A percentile compares a stretch with the other conserved stretches of the same genome.
These are phyloP conservation scores for Miniopterus natalensis DNA, from an alignment of 2,113 vertebrate genomes.

Conservation along the genomic window DNA sequence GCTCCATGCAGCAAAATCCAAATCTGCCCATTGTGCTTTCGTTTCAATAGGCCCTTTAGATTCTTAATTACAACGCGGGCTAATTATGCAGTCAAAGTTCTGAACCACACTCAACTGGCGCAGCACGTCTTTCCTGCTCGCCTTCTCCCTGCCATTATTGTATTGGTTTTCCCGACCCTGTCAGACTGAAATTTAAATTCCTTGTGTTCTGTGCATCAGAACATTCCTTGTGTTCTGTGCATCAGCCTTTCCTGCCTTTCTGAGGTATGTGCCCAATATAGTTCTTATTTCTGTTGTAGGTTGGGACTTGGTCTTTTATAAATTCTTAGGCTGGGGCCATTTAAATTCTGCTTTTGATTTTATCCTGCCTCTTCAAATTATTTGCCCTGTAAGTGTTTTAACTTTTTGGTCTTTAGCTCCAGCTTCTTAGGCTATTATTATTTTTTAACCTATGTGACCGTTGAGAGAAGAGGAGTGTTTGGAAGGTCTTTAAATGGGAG, in stretches of 20 bases:
- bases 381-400: slow-evolving; percentile 71
- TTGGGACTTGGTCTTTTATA: slow-evolving; percentile 80
- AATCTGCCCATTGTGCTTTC: slow-evolving; percentile 66
- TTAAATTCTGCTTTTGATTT: slow-evolving; percentile 80
- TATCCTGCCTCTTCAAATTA: slow-evolving; percentile 77
- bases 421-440: slow-evolving; percentile 70
- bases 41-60: slow-evolving; percentile 77
- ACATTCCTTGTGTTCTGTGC: slow-evolving; percentile 81
- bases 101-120: slow-evolving; percentile 58
- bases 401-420: slow-evolving; percentile 72
- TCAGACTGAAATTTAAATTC: slow-evolving; percentile 84
- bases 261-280: slow-evolving; percentile 83
- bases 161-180: slow-evolving; percentile 68
- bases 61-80: slow-evolving; percentile 70
- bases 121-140: neutral
- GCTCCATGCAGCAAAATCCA: slow-evolving; percentile 54
- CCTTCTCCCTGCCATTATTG: neutral
- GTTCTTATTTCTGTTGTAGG: slow-evolving; percentile 82
- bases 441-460: slow-evolving; percentile 65
- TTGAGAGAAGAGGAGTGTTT: slow-evolving; percentile 54
- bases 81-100: slow-evolving; percentile 76
- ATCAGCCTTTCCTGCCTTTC: slow-evolving; percentile 81
- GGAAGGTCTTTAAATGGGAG: slow-evolving; percentile 54
- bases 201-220: slow-evolving; percentile 81
- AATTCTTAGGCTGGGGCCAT: slow-evolving; percentile 70